Evolutionary conservation across 2,797 vertebrate genomes (phyloP), one percentile per base, ranked within the genome.

Genomic region (Tinamus major): DNA sequence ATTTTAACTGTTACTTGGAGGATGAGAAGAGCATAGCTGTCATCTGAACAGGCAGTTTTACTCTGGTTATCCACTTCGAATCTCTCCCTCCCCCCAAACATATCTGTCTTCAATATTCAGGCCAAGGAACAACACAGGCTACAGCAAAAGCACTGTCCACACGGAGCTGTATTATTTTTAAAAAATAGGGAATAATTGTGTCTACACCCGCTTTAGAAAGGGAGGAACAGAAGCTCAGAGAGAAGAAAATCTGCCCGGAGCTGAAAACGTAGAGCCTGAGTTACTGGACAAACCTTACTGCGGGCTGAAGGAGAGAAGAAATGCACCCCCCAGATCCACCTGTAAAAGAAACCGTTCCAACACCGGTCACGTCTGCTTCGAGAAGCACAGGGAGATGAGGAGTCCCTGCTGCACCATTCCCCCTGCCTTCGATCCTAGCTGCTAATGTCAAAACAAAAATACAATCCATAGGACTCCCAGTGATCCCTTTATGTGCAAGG

Each of bases 11-110:
- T 91, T 92, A 96, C 84, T 95, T 88, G 93, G 78, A 86, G 95
- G 75, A 93, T 91, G 79, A 97, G 79, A 96, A 93, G 78, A 80
- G 89, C 85, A 96, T 93, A 97, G 95, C 96, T 97, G 95, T 96
- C 90, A 96, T 94, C 96, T 96, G 88, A 95, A 90, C 83, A 91
- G 82, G 90, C 89, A 91, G 85, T 81, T 97, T 89, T 93, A 92
- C 46, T 94, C 96, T 92, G 82, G 86, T 89, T 95, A 92, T 33
- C 24, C 31, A 31, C 48, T 79, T 61, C 51, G 44, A 92, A 62
- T n/a, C 6, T 48, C 64, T n/a, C 27, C 51, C 29, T 19, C 10
- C 27, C 56, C 61, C 35, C 2, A 7, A 10, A 70, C 39, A 55
- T 15, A 65, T 39, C 87, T 33, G 10, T n/a, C 51, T 91, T 81